phyloP scores from a whole-genome alignment of 2,888 invertebrate species.

The Phaedon cochleariae region DNA sequence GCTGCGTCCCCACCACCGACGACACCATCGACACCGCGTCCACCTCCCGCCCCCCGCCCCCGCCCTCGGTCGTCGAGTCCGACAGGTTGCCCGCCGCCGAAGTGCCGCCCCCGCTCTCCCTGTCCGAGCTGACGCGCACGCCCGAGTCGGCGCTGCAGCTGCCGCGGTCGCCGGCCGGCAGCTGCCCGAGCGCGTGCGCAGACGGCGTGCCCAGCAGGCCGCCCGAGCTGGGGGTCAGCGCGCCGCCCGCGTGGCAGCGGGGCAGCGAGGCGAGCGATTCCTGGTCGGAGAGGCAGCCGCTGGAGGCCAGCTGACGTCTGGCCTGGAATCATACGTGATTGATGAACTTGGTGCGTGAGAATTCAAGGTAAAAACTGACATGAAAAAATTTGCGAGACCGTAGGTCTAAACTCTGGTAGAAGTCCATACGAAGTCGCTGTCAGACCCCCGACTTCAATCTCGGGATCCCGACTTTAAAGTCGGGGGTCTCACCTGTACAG shows the following conservation, averaged over 20 bases:
- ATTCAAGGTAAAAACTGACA: too few relatives aligned
- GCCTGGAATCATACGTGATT: conserved; percentile 66
- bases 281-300: conserved; percentile 85
- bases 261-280: conserved; percentile 78
- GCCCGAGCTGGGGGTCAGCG: conserved; percentile 69
- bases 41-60: conserved; percentile 73
- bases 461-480: too few relatives aligned
- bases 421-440: too few relatives aligned
- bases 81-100: conserved; percentile 84
- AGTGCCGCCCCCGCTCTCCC: conserved; percentile 77
- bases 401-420: too few relatives aligned
- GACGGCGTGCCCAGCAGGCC: conserved; percentile 63
- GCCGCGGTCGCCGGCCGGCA: conserved; percentile 73
- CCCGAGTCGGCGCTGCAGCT: conserved; percentile 90
- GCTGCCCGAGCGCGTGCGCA: conserved; percentile 65
- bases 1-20: conserved; percentile 67
- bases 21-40: conserved; percentile 77
- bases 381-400: too few relatives aligned
- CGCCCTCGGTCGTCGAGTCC: conserved; percentile 80
- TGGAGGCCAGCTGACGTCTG: conserved; percentile 76
- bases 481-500: too few relatives aligned
- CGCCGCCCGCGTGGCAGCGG: conserved; percentile 67
- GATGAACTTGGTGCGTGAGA: too few relatives aligned
- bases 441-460: too few relatives aligned
- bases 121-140: conserved; percentile 83